phyloP scores from a whole-genome alignment of 2,888 invertebrate genomes.

The Synergus gifuensis region DNA sequence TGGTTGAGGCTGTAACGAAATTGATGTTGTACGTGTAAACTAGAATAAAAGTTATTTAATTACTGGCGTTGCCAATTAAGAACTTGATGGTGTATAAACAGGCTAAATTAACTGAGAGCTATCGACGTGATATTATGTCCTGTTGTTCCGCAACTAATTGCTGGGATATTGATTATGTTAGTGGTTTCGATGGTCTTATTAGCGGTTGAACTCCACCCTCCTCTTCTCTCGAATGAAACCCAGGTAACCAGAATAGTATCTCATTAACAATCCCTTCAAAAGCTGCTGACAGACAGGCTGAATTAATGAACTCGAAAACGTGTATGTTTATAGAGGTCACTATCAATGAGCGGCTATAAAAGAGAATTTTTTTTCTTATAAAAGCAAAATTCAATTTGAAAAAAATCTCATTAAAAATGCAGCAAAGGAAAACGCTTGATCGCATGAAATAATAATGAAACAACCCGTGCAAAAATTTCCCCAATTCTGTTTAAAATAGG shows the following conservation, averaged over 20 bases:
- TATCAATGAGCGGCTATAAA: neutral
- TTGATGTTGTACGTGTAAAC: neutral
- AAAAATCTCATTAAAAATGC: neutral
- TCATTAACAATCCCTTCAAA: slow-evolving; percentile 23
- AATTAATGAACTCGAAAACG: neutral
- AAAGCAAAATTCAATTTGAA: neutral
- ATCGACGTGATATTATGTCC: slow-evolving; percentile 31
- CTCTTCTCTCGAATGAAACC: neutral
- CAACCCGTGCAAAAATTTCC: too few relatives aligned
- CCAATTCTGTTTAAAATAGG: too few relatives aligned
- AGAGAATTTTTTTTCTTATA: too few relatives aligned
- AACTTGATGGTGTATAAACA: neutral
- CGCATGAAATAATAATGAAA: neutral
- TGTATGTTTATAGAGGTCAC: neutral
- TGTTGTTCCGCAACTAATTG: slow-evolving; percentile 37
- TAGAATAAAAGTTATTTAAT: neutral
- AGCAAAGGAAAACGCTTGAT: neutral
- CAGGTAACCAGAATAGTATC: slow-evolving; percentile 3
- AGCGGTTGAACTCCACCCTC: slow-evolving; percentile 14
- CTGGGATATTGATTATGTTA: slow-evolving; percentile 51
- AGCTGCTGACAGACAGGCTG: neutral
- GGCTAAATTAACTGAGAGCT: slow-evolving; percentile 37
- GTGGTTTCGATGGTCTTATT: slow-evolving; percentile 49
- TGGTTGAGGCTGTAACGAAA: neutral
- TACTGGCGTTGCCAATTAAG: slow-evolving; percentile 10